Base-by-base conservation (phyloP, 2,113 vertebrate species). In the Spea bombifrons region DNA sequence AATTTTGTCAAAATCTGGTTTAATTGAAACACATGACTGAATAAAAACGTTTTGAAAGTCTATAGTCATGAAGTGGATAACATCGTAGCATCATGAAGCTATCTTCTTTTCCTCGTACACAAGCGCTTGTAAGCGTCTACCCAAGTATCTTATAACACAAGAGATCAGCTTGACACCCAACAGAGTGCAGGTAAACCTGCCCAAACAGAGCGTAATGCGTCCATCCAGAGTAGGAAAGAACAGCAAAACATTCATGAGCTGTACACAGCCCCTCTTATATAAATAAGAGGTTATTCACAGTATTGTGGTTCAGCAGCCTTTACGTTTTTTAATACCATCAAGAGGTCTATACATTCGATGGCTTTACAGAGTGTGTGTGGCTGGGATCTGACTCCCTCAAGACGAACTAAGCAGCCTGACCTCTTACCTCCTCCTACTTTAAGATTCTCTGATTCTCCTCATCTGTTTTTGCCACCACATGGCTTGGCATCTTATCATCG, bases 341-440 rank as follows among this genome's bases (percentile, higher is more conserved):
- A 47, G 47, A 16, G 9, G 17, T 65, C 43, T 4, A 5, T 59
- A 17, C 5, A 66, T 50, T 66, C 3, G 50, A 88, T 94, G 94
- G 94, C 93, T 84, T 87, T 95, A 80, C 89, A 95, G 83, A 90
- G 94, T 47, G 82, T 95, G 30, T 93, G 92, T 81, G 76, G 86
- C 16, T 88, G 88, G 55, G 82, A 81, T 30, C 47, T 47, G 5
- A 68, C 84, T 8, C 82, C 10, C 50, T 74, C 65, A 68, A 68
- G 53, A 15, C 59, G 30, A 6, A 7, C 8, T 46, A 13, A 5
- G 9, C 52, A 48, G 43, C 69, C 50, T 15, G 53, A 66, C 4
- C 50, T 45, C 10, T 48, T 55, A 15, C 8, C 45, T 3, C 61
- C 61, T 49, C 65, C 71, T 8, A n/a, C n/a, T 49, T n/a, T 68